phyloP scores from a whole-genome alignment of 2,797 vertebrate species.

The Crossoptilon crossoptilon region DNA sequence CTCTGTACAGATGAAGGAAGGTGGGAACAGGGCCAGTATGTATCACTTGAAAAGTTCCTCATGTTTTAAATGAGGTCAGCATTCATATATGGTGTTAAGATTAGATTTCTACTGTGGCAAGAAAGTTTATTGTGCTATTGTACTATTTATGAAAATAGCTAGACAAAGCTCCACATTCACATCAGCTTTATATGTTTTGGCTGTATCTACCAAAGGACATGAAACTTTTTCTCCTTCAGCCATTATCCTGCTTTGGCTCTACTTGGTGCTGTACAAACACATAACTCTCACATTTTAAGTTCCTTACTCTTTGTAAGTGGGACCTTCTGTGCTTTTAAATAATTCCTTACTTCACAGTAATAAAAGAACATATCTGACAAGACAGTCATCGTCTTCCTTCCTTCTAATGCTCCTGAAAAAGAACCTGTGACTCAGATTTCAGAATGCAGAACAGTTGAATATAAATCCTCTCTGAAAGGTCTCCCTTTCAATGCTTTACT shows the following conservation, averaged over 20 bases:
- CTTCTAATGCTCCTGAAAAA: neutral
- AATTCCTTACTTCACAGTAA: neutral
- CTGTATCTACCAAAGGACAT: neutral
- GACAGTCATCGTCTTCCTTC: neutral
- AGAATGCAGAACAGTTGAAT: neutral
- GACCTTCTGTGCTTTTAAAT: neutral
- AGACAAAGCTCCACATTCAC: neutral
- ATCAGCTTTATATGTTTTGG: neutral
- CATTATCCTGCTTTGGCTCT: neutral
- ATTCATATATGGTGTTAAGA: neutral
- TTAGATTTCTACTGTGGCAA: neutral
- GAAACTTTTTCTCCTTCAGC: neutral
- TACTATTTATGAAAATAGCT: neutral
- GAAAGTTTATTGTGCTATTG: neutral
- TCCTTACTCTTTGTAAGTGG: neutral
- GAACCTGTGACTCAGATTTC: neutral
- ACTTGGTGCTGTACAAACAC: neutral
- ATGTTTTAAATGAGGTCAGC: neutral
- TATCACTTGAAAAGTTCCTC: neutral
- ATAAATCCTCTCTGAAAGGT: neutral
- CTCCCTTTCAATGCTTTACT: neutral
- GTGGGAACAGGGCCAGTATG: neutral
- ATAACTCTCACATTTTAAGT: neutral
- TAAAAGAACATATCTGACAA: neutral
- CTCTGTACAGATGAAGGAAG: neutral